Base-by-base conservation (phyloP, 2,113 vertebrate species). In the Pseudois nayaur region DNA sequence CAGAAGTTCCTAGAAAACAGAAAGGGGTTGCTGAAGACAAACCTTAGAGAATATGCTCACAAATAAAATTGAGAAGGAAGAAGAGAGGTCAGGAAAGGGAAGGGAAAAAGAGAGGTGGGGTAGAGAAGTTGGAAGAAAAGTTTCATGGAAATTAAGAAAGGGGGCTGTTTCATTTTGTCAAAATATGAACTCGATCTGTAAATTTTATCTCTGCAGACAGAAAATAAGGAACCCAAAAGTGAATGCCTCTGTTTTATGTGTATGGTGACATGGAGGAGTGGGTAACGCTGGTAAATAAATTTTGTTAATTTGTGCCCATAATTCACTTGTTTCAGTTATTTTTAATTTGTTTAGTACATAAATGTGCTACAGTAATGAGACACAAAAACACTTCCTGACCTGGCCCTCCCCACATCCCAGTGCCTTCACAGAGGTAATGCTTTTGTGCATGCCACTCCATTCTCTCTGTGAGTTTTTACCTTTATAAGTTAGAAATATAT, bases 111-210 rank as follows among this genome's bases (percentile, higher is more conserved):
- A 74, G 8, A 60, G 3, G 3, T 10, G 3, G 7, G 0, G 7
- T 25, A 14, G 33, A 82, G 36, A 50, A 14, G 1, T 19, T 33
- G 64, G 78, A 67, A 60, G 21, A 59, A 94, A 85, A 57, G 3
- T 8, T 21, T 29, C 76, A 85, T 3, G 17, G 50, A 67, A 94
- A 71, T 89, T 13, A 89, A 95, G 55, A 87, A 95, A 94, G 92
- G 17, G 21, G 2, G 1, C 8, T 84, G 57, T 43, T 52, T 81
- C 4, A 91, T 64, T 85, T 91, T 83, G 17, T 52, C 48, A 85
- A 71, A 57, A n/a, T 50, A 74, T 87, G 27, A 94, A 57, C 79
- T 67, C 12, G 7, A 71, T 60, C 54, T 88, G 29, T 43, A 14
- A 89, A 6, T 91, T 29, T 96, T 59, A 82, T 21, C 83, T 92